Conservation (phyloP, 2,113 vertebrate genomes). For the Eurypyga helias region DNA sequence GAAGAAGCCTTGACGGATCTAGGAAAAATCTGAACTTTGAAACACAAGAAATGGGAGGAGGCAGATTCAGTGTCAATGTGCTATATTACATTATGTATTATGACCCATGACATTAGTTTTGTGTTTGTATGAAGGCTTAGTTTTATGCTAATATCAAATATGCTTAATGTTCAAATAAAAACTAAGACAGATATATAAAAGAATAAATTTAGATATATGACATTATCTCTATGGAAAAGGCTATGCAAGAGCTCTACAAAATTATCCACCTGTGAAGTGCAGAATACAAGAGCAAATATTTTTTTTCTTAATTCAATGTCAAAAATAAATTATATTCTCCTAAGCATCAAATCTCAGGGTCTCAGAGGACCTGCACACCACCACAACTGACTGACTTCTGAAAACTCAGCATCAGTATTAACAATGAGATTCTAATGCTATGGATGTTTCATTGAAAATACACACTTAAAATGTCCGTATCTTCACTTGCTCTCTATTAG, state of each 20-base stretch:
- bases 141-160: not conserved
- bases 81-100: accelerated
- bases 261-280: not conserved
- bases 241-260: not conserved
- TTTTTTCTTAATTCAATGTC: not conserved
- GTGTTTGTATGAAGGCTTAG: not conserved
- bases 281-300: not conserved
- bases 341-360: not conserved
- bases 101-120: not conserved
- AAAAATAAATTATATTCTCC: not conserved
- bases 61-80: not conserved
- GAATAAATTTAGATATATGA: not conserved
- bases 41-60: not conserved
- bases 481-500: not conserved
- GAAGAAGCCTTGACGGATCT: not conserved
- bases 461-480: accelerated
- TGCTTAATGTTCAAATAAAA: not conserved
- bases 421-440: not conserved
- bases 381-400: not conserved
- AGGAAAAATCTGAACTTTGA: not conserved
- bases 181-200: not conserved
- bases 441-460: not conserved
- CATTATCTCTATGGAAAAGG: not conserved
- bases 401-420: not conserved
- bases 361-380: not conserved